These are phyloP conservation scores for Agonopterix alstromeriana DNA, from an alignment of 2,888 invertebrate species.

Conservation along the genomic window DNA sequence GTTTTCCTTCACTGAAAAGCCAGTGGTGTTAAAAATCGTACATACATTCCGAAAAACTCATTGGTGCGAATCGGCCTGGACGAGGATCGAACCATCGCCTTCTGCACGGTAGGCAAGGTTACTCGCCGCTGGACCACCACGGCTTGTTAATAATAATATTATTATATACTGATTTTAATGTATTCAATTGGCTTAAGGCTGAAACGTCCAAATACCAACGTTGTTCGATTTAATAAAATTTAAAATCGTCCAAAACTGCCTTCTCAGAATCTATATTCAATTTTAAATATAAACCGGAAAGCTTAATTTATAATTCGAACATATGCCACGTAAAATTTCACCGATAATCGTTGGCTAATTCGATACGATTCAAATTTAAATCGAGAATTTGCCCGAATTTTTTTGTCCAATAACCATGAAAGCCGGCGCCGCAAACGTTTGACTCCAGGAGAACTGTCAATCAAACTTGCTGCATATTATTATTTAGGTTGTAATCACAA, in stretches of 20 bases:
- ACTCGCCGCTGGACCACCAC: no score
- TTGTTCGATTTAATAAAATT: neutral
- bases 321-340: slow-evolving; percentile 68
- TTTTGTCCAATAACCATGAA: slow-evolving; percentile 21
- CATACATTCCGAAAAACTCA: no score
- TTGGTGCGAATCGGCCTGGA: no score
- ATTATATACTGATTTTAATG: no score
- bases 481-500: slow-evolving; percentile 50
- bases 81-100: no score
- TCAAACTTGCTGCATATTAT: slow-evolving; percentile 62
- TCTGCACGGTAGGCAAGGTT: no score
- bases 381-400: slow-evolving; percentile 33
- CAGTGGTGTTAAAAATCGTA: no score
- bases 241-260: neutral
- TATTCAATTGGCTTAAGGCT: no score
- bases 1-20: no score
- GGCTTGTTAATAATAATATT: no score
- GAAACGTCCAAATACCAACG: neutral
- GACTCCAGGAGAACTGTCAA: slow-evolving; percentile 50
- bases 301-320: slow-evolving; percentile 44
- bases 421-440: slow-evolving; percentile 34
- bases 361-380: slow-evolving; percentile 45
- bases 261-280: slow-evolving; percentile 15
- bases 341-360: slow-evolving; percentile 69
- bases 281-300: slow-evolving; percentile 23